Conservation (phyloP, 2,888 invertebrate genomes). For the Lasioglossum oenotherae region DNA sequence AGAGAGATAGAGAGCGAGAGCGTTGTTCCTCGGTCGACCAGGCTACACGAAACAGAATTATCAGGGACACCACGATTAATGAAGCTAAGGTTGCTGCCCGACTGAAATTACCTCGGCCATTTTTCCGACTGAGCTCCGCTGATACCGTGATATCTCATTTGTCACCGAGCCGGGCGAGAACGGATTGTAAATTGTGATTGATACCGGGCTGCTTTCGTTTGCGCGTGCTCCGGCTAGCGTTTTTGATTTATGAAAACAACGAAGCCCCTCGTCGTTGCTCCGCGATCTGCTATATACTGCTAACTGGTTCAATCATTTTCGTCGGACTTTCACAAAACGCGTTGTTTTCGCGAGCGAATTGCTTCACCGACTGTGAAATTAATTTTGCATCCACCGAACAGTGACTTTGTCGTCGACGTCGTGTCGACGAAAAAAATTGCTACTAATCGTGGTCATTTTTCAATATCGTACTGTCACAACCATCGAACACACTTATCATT, state of each 20-base stretch:
- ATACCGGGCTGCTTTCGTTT: constrained; percentile 12
- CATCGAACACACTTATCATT: background rate
- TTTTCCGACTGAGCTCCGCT: constrained; percentile 41
- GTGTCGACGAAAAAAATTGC: background rate
- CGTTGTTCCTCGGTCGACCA: constrained; percentile 49
- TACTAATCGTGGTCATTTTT: background rate
- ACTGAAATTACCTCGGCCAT: constrained; percentile 47
- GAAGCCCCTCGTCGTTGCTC: background rate
- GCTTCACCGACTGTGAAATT: background rate
- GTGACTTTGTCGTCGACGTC: background rate
- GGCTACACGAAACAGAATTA: constrained; percentile 59
- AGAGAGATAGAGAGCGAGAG: constrained; percentile 26
- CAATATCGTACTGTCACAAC: background rate
- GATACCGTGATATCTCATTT: constrained; percentile 50
- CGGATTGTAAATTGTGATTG: constrained; percentile 55
- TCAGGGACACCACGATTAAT: constrained; percentile 66
- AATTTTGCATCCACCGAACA: background rate
- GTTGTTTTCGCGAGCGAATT: background rate
- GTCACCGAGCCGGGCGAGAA: constrained; percentile 26
- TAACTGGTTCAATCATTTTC: constrained; percentile 13
- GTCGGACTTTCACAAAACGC: background rate
- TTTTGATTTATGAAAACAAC: constrained; percentile 43
- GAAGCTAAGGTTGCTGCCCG: constrained; percentile 59
- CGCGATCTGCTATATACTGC: background rate
- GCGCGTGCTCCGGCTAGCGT: background rate